A percentile compares a stretch with the other conserved stretches of the same genome.
Evolutionary conservation across 2,888 invertebrate genomes (phyloP).

Genomic region (Megastigmus dorsalis): DNA sequence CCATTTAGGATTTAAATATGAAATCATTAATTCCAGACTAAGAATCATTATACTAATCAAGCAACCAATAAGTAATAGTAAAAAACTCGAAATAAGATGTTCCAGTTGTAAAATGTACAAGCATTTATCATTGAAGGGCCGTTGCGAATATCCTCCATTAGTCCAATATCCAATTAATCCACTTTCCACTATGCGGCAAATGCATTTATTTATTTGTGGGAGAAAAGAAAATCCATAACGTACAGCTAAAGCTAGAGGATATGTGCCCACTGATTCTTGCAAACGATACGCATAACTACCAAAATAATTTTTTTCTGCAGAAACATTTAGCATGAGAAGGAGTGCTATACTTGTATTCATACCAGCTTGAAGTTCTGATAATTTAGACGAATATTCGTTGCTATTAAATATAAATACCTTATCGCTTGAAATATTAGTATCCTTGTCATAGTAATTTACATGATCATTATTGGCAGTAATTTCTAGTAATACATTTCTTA

Average conservation of each 20-base stretch:
- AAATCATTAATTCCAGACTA: too few species aligned
- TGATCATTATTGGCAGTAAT: not conserved
- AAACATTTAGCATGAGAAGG: conserved; percentile 62
- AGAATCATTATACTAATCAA: too few species aligned
- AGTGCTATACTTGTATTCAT: conserved; percentile 60
- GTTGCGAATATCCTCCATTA: not conserved
- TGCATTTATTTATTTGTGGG: conserved; percentile 56
- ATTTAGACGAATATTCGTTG: conserved; percentile 51
- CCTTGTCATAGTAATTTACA: too few species aligned
- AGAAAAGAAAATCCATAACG: conserved; percentile 65
- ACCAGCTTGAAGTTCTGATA: conserved; percentile 59
- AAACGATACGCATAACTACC: conserved; percentile 59
- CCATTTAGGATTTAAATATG: too few species aligned
- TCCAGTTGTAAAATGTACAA: too few species aligned
- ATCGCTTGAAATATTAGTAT: not conserved
- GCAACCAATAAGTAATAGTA: too few species aligned
- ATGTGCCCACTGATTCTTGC: conserved; percentile 60
- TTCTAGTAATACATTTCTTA: conserved; percentile 62
- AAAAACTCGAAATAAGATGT: too few species aligned
- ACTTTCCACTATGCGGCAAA: conserved; percentile 57
- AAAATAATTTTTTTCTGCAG: conserved; percentile 53
- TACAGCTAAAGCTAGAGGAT: conserved; percentile 63
- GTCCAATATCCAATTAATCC: conserved; percentile 61
- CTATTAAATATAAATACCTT: conserved; percentile 51
- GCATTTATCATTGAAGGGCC: too few species aligned